These are phyloP conservation scores for Troides oblongomaculatus DNA, from an alignment of 2,888 invertebrate genomes.

Conservation along the genomic window DNA sequence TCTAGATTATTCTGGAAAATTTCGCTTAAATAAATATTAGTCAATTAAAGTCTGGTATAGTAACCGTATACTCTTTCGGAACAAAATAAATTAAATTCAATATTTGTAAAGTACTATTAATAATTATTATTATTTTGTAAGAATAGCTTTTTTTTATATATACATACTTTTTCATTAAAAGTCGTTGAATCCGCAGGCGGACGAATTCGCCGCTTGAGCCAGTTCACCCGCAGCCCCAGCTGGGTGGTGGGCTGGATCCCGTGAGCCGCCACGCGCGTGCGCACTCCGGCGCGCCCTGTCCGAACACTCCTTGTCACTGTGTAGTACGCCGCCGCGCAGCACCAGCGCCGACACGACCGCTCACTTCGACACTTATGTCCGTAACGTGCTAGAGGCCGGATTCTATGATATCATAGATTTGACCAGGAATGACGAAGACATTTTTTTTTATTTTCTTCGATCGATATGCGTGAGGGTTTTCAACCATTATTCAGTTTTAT, in stretches of 20 bases:
- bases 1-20: too few relatives aligned
- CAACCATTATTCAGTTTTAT: not conserved
- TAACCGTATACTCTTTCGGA: too few relatives aligned
- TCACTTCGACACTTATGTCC: slow-evolving; percentile 10
- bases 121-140: not conserved
- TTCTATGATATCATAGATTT: not conserved
- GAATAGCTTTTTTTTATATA: not conserved
- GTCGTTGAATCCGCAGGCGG: slow-evolving; percentile 70
- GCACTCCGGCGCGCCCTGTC: slow-evolving; percentile 37
- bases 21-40: too few relatives aligned
- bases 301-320: slow-evolving; percentile 43
- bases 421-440: not conserved
- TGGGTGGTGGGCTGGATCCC: slow-evolving; percentile 87
- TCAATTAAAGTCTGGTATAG: too few relatives aligned
- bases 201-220: slow-evolving; percentile 89
- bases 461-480: not conserved
- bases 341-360: slow-evolving; percentile 8
- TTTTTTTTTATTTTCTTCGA: not conserved
- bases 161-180: not conserved
- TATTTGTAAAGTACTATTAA: too few relatives aligned
- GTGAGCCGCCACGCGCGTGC: slow-evolving; percentile 42
- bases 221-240: slow-evolving; percentile 86
- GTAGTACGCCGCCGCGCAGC: slow-evolving; percentile 35
- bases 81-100: too few relatives aligned
- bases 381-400: slow-evolving; percentile 2